Base-by-base conservation (phyloP, 2,888 invertebrate species). In the Hydropsyche betteni region DNA sequence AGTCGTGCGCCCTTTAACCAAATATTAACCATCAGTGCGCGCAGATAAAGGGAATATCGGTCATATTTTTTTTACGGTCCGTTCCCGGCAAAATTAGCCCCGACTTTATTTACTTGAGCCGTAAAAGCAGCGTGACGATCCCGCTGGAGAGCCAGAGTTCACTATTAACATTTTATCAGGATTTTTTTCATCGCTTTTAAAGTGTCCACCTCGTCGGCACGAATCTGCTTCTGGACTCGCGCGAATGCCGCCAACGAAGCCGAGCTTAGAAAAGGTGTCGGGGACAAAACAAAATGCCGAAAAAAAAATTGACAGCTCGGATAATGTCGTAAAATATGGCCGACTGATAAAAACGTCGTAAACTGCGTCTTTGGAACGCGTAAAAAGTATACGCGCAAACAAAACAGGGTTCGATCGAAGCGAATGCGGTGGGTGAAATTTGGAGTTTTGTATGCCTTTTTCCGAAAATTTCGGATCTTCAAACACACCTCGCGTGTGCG, bases 121-220 rank as follows among this genome's bases (percentile, higher is more conserved):
- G 75, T 71, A 69, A 75, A 75, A 75, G 44, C 44, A 50, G 53
- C 58, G 75, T 71, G 71, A 61, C 38, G 38, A 71, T 53, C 75
- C 71, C 71, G 36, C 64, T 68, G 24, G 61, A 34, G 64, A 64
- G 38, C 36, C 58, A 34, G 36, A 72, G 72, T 72, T 72, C 72
- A 72, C 72, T 72, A 72, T 75, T 75, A 71, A 75, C 75, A 38
- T 75, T 75, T 75, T 75, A 75, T 75, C 75, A 75, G 71, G 71
- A 75, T 53, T 75, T 75, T 24, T 69, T 64, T 71, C 61, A 72
- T 72, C 58, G 52, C 72, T 72, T 72, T 72, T 72, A 58, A 72
- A 58, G 44, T 38, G 70, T 53, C 51, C 36, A 34, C 61, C 5
- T 61, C 33, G 61, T 4, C 53, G 5, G 38, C 14, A 14, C 50